Base-by-base conservation (phyloP, 2,113 vertebrate species). In the Acanthisitta chloris region DNA sequence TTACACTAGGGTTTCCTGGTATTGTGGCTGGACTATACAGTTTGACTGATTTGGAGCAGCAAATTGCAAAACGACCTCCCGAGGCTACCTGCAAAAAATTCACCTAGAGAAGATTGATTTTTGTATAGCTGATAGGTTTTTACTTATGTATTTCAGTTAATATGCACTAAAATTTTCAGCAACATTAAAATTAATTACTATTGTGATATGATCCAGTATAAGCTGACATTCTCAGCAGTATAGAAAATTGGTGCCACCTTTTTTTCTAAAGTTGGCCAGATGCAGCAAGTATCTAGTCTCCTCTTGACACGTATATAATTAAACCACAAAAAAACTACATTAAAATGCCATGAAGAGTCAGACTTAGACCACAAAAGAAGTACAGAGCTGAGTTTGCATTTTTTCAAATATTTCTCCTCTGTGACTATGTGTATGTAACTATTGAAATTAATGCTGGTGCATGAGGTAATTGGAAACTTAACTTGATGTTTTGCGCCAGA, bases 391-490 rank as follows among this genome's bases (percentile, higher is more conserved):
- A 95, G 70, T 86, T 96, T 95, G 96, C 95, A 97, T 92, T 95
- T 87, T 96, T 86, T 88, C 28, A 40, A 86, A 81, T 88, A 96
- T 92, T 96, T 95, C 80, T 83, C 23, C 71, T 94, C 71, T 86
- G 51, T 90, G 74, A 72, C 81, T 86, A 2, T 93, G 81, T 92
- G 82, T 88, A 71, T 93, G 45, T 83, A 86, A 74, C 64, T 96
- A 84, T 86, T 94, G 88, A 94, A 97, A 96, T 95, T 90, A 95
- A 76, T 94, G 96, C 96, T 86, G 31, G 62, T 86, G 74, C 79
- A 91, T 93, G 94, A 93, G 81, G 92, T 97, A 92, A 96, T 92
- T 97, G 90, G 85, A 96, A 97, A 95, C 92, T 91, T 88, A 88
- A 81, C 69, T 83, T 59, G 48, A 25, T 83, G 81, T 82, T 95